Base-by-base conservation (phyloP, 2,797 vertebrate species). In the Craterocephalus amniculus region DNA sequence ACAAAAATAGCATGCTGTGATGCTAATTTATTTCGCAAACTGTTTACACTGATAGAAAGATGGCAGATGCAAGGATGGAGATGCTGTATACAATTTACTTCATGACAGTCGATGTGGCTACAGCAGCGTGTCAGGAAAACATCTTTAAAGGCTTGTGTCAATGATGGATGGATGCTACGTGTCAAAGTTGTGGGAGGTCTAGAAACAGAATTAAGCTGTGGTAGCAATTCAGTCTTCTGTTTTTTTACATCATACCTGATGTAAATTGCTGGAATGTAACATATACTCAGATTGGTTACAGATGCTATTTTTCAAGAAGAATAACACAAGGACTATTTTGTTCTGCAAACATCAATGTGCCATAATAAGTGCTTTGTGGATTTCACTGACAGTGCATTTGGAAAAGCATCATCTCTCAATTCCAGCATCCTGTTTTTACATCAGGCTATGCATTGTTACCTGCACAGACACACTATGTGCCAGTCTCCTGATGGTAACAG, bases 401-500 rank as follows among this genome's bases (percentile, higher is more conserved):
- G 13, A 38, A 38, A 38, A 4, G 16, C 38, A 18, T 18, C 14
- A 18, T 43, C 16, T 18, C 14, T 43, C 13, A 40, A 40, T 13
- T 43, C 14, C 14, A 18, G 38, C 38, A 43, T 20, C 3, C 16
- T 43, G 40, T 14, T 43, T 43, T 43, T 18, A 6, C 40, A 43
- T 20, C 40, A 10, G 38, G 26, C 38, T n/a, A 24, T 35, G 24
- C 14, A 38, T 31, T 1, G 20, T 57, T 63, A 89, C 84, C 86
- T 92, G 87, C 62, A 90, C 48, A n/a, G 91, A 93, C 56, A 98
- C 90, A 3, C 74, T 69, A 54, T 94, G 90, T 1, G 91, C 87
- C 49, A 93, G 88, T 84, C 97, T 95, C 48, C 93, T 91, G 78
- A 98, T 87, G 79, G 86, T 86, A 18, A 98, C 63, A 0, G 83